Evolutionary conservation across 64 coral and sea anemone genomes (phyloP).

Genomic region (Actinia tenebrosa): DNA sequence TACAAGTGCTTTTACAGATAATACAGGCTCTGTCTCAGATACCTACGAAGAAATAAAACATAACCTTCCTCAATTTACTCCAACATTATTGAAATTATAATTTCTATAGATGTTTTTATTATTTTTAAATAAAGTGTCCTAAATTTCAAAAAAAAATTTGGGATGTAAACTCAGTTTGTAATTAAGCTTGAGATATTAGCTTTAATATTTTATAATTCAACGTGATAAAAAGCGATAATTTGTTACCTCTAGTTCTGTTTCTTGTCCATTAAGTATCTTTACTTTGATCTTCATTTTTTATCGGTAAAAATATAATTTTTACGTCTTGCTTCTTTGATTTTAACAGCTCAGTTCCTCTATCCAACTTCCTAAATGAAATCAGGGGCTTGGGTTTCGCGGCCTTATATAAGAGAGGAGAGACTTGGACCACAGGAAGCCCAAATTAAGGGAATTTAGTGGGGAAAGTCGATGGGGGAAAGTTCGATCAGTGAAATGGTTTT

Average conservation of each 20-base stretch:
- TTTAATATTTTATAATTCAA: not conserved
- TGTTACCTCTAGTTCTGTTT: constrained; percentile 26
- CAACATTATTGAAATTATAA: not conserved
- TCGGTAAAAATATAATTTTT: not conserved
- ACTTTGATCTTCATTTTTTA: constrained; percentile 28
- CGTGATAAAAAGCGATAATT: not conserved
- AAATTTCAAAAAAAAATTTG: not conserved
- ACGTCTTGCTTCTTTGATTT: not conserved
- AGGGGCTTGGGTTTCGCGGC: not conserved
- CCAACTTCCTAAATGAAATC: not conserved
- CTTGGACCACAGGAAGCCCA: constrained; percentile 13
- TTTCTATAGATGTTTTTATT: not conserved
- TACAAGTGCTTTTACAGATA: constrained; percentile 34
- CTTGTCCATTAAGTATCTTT: constrained; percentile 32
- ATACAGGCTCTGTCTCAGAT: constrained; percentile 35
- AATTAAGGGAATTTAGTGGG: too few relatives aligned
- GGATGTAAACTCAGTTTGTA: too few relatives aligned
- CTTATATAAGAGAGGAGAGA: not conserved
- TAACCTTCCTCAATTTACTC: not conserved
- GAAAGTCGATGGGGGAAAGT: too few relatives aligned
- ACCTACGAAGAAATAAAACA: constrained; percentile 26
- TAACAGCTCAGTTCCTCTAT: not conserved
- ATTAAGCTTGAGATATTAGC: not conserved
- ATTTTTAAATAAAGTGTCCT: not conserved
- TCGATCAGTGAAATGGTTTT: too few relatives aligned